Evolutionary conservation across 2,888 invertebrate species (phyloP).

Genomic region (Caenorhabditis auriculariae): DNA sequence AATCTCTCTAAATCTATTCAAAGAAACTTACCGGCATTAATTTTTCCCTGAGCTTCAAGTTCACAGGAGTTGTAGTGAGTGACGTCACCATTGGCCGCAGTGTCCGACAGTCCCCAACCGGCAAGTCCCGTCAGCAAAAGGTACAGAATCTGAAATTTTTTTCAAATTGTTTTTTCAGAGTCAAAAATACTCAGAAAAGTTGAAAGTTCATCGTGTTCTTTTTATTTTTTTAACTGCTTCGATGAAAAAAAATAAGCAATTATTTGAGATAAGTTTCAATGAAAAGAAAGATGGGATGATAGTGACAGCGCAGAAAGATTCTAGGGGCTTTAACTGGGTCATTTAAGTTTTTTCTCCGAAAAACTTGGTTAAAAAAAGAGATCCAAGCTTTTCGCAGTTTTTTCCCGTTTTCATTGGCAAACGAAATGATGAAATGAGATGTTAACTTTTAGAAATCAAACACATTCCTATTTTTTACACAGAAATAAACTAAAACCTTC

Average conservation of each 20-base stretch:
- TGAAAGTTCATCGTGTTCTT: too few species aligned
- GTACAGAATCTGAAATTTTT: slow-evolving; percentile 55
- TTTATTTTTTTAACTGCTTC: too few species aligned
- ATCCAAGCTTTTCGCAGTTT: background rate
- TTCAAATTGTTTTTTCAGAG: too few species aligned
- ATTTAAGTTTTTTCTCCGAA: background rate
- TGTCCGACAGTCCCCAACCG: slow-evolving; percentile 56
- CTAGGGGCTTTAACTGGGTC: background rate
- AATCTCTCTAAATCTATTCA: too few species aligned
- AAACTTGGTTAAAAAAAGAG: background rate
- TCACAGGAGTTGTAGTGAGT: slow-evolving; percentile 57
- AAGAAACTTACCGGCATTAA: slow-evolving; percentile 44
- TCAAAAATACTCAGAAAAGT: too few species aligned
- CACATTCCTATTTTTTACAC: too few species aligned
- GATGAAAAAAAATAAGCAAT: background rate
- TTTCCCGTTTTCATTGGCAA: background rate
- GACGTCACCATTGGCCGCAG: slow-evolving; percentile 51
- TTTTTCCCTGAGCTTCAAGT: slow-evolving; percentile 59
- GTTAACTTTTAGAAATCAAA: too few species aligned
- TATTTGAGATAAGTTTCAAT: background rate
- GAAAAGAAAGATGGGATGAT: background rate
- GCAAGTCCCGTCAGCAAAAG: slow-evolving; percentile 54
- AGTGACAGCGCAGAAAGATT: background rate
- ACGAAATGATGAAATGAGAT: background rate
- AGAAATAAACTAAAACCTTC: too few species aligned